A percentile compares a stretch with the other conserved stretches of the same genome.
Conservation (phyloP, 2,888 invertebrate species). For the Caenorhabditis sinica region DNA sequence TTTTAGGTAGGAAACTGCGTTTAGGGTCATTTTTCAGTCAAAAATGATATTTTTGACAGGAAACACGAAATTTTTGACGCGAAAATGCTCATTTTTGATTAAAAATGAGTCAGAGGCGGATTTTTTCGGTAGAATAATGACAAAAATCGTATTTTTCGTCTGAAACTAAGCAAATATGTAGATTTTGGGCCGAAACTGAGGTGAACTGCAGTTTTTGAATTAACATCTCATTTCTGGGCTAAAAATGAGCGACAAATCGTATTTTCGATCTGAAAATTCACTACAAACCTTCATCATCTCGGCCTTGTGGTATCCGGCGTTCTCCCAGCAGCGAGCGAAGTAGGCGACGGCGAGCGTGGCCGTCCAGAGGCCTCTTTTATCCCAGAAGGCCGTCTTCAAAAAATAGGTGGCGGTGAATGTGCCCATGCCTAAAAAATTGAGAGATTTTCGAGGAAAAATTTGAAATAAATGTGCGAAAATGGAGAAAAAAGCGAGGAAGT, state of each 20-base stretch:
- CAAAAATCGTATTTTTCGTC: too few species aligned
- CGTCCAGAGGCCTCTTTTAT: conserved; percentile 68
- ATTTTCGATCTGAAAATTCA: not conserved
- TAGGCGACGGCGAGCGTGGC: conserved; percentile 70
- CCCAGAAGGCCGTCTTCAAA: conserved; percentile 72
- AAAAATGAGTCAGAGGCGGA: not conserved
- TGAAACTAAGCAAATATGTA: too few species aligned
- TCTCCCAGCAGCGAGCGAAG: conserved; percentile 76
- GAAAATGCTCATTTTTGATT: not conserved
- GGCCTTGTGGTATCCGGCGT: conserved; percentile 73
- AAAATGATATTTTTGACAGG: too few species aligned
- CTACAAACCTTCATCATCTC: conserved; percentile 77
- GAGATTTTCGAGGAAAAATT: not conserved
- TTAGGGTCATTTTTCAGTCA: conserved; percentile 2
- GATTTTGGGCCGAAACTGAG: too few species aligned
- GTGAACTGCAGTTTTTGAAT: too few species aligned
- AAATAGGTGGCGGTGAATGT: conserved; percentile 78
- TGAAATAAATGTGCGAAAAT: not conserved
- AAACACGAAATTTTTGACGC: too few species aligned
- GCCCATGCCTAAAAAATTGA: conserved; percentile 69
- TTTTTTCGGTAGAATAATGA: too few species aligned
- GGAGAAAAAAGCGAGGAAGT: not conserved
- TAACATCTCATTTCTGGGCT: conserved; percentile 1
- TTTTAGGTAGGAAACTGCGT: not conserved
- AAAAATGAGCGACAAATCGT: not conserved